Evolutionary conservation across 1,140 invertebrate genomes (phyloP).

Genomic region (Pseudomyrmex gracilis): DNA sequence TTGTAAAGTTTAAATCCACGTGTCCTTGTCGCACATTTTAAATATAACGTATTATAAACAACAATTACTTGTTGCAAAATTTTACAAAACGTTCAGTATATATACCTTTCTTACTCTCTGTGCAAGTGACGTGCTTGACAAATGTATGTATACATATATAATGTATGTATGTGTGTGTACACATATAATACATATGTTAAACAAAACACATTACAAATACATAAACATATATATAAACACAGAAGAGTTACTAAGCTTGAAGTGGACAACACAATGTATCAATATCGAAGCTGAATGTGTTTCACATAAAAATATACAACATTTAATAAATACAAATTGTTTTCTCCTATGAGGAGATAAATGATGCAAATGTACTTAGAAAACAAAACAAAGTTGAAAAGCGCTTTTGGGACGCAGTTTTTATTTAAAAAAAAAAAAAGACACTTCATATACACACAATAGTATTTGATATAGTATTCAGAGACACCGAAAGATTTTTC

Average conservation of each 20-base stretch:
- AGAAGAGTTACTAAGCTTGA: constrained; percentile 38
- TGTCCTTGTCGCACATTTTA: neutral
- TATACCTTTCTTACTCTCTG: constrained; percentile 24
- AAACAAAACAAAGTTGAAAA: neutral
- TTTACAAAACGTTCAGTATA: neutral
- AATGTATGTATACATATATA: constrained; percentile 13
- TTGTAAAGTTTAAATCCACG: neutral
- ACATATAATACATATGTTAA: neutral
- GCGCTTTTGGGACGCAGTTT: neutral
- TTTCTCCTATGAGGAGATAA: neutral
- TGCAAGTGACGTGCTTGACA: constrained; percentile 52
- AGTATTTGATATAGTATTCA: constrained; percentile 33
- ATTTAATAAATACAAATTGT: neutral
- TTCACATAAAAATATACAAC: constrained; percentile 2
- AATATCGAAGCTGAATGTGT: constrained; percentile 37
- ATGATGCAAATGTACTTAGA: neutral
- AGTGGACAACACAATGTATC: constrained; percentile 42
- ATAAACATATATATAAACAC: constrained; percentile 31
- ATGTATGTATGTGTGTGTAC: constrained; percentile 19
- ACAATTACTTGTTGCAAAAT: neutral
- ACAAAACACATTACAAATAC: neutral
- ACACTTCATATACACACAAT: neutral
- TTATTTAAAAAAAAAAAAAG: neutral
- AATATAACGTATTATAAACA: too few species aligned
- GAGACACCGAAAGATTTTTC: constrained; percentile 48